Conservation (phyloP, 2,797 vertebrate genomes). For the Naso thynnoides region DNA sequence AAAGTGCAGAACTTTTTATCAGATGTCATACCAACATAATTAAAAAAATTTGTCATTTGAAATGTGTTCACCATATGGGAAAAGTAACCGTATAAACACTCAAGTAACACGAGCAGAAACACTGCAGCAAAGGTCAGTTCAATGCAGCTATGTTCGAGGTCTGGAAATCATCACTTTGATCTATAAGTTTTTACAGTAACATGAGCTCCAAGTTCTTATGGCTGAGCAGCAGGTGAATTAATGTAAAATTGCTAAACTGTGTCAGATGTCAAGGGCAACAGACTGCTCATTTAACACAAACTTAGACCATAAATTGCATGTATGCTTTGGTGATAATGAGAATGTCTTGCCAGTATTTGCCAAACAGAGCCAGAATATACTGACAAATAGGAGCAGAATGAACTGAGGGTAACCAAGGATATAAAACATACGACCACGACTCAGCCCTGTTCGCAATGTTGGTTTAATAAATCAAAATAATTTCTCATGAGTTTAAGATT, state of each 20-base stretch:
- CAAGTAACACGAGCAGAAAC: conserved; percentile 3
- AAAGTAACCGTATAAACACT: conserved; percentile 8
- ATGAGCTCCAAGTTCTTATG: conserved; percentile 2
- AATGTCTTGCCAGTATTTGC: conserved; percentile 13
- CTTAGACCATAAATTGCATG: background rate
- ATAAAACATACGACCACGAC: background rate
- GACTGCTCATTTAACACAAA: background rate
- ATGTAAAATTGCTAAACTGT: conserved; percentile 3
- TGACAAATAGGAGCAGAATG: background rate
- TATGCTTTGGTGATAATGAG: background rate
- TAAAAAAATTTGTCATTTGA: background rate
- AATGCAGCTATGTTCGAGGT: conserved; percentile 15
- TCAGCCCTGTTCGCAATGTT: background rate
- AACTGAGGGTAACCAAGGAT: background rate
- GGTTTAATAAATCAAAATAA: conserved; percentile 16
- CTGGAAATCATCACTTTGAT: conserved; percentile 46
- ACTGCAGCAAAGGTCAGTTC: background rate
- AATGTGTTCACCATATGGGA: conserved; percentile 31
- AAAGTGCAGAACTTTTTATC: background rate
- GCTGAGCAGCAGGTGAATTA: conserved; percentile 23
- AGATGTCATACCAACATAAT: background rate
- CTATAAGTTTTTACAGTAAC: conserved; percentile 21
- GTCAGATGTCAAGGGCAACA: conserved; percentile 11
- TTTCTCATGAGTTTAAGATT: background rate
- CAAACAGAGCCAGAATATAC: background rate